Conservation (phyloP, 2,888 invertebrate genomes). For the Acanthosoma haemorrhoidale region DNA sequence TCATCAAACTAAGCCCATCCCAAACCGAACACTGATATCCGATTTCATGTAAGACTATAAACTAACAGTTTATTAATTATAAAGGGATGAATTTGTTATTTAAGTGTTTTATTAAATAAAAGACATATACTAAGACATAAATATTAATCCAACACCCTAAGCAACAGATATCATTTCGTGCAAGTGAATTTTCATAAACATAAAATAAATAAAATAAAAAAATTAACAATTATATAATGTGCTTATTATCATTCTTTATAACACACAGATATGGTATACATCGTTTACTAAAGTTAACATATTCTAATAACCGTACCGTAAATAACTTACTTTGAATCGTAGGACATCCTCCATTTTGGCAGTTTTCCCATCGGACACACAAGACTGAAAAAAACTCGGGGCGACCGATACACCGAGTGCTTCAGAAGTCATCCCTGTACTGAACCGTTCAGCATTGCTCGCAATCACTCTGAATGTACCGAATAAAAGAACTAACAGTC, state of each 20-base stretch:
- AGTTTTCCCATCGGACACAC: slow-evolving; percentile 89
- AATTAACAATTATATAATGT: slow-evolving; percentile 1
- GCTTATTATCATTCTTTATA: slow-evolving; percentile 20
- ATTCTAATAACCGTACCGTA: not conserved
- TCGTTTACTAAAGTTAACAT: not conserved
- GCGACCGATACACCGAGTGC: slow-evolving; percentile 92
- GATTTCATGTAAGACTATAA: no score
- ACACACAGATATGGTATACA: slow-evolving; percentile 3
- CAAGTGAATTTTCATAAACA: not conserved
- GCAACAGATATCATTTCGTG: slow-evolving; percentile 26
- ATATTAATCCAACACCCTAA: slow-evolving; percentile 21
- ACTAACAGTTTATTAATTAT: no score
- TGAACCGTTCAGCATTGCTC: slow-evolving; percentile 81
- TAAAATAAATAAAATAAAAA: not conserved
- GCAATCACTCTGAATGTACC: slow-evolving; percentile 95
- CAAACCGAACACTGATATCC: no score
- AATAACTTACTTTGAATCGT: slow-evolving; percentile 73
- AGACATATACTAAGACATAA: not conserved
- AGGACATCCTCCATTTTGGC: slow-evolving; percentile 94
- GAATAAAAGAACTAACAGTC: slow-evolving; percentile 87
- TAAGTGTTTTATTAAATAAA: not conserved
- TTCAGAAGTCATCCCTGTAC: slow-evolving; percentile 91
- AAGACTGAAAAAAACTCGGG: slow-evolving; percentile 92
- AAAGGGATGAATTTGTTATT: no score
- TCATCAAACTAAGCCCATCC: no score